phyloP scores from a whole-genome alignment of 2,888 invertebrate genomes.

The Meloe dianella region DNA sequence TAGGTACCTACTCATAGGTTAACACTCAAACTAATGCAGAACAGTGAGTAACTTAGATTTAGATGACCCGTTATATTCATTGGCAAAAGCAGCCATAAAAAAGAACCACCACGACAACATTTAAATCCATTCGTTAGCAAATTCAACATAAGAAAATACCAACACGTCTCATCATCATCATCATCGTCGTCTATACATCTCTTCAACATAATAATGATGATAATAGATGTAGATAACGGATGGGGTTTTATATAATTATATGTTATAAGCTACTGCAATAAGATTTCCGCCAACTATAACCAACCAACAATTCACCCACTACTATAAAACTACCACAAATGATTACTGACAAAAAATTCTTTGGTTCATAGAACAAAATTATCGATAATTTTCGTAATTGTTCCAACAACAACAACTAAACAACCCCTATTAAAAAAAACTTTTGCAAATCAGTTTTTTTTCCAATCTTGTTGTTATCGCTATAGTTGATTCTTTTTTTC shows the following conservation, averaged over 20 bases:
- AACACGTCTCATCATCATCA: not conserved
- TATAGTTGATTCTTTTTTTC: not conserved
- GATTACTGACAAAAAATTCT: not conserved
- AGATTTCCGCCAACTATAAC: slow-evolving; percentile 13
- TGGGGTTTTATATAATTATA: slow-evolving; percentile 14
- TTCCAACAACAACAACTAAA: not conserved
- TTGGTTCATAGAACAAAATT: not conserved
- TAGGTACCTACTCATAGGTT: no score
- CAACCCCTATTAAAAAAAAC: not conserved
- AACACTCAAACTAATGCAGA: no score
- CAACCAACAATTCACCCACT: not conserved
- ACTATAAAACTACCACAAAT: not conserved
- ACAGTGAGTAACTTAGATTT: no score
- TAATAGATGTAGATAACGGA: slow-evolving; percentile 12
- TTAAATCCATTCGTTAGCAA: not conserved
- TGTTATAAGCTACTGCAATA: slow-evolving; percentile 15
- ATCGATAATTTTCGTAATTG: slow-evolving; percentile 5
- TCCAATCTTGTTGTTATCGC: not conserved
- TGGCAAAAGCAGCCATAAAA: not conserved
- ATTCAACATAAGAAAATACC: not conserved
- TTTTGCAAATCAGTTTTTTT: not conserved
- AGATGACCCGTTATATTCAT: no score
- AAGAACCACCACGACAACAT: no score
- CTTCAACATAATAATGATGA: slow-evolving; percentile 1
- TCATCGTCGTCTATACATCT: not conserved